Evolutionary conservation across 1,140 invertebrate genomes (phyloP).

Genomic region (Aethina tumida): DNA sequence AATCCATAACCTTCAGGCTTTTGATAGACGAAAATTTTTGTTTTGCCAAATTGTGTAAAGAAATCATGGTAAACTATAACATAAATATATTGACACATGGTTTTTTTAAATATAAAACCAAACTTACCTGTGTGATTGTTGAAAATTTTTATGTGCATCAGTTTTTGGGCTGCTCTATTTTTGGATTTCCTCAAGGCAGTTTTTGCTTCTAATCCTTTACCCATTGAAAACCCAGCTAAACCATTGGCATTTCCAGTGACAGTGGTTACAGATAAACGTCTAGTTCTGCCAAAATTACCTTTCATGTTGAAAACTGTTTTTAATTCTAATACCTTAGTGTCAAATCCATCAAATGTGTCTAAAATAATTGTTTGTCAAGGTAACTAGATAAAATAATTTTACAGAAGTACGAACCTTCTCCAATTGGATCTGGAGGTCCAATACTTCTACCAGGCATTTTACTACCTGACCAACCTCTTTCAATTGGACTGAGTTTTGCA

Average conservation of each 20-base stretch:
- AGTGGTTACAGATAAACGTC: conserved; percentile 55
- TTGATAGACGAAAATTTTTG: conserved; percentile 80
- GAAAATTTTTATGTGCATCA: conserved; percentile 75
- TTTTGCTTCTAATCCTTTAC: conserved; percentile 53
- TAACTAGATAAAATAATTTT: conserved; percentile 1
- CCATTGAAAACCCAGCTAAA: conserved; percentile 71
- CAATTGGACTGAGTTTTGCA: conserved; percentile 61
- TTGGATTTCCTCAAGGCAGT: conserved; percentile 63
- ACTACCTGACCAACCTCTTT: conserved; percentile 81
- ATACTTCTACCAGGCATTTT: conserved; percentile 74
- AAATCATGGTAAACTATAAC: conserved; percentile 84
- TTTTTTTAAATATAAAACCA: background rate
- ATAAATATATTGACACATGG: conserved; percentile 4
- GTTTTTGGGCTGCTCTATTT: conserved; percentile 74
- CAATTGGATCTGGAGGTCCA: conserved; percentile 77
- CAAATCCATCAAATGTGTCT: conserved; percentile 83
- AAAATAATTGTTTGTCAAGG: conserved; percentile 29
- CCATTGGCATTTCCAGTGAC: conserved; percentile 88
- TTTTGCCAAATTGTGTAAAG: conserved; percentile 72
- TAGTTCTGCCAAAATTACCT: conserved; percentile 68
- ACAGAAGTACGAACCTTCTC: conserved; percentile 44
- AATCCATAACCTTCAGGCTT: conserved; percentile 83
- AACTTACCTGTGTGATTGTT: conserved; percentile 70
- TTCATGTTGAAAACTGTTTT: conserved; percentile 79
- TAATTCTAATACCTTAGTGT: conserved; percentile 73